Evolutionary conservation across 1,140 invertebrate genomes (phyloP), one percentile per base, ranked within the genome.

Genomic region (Diprion similis): DNA sequence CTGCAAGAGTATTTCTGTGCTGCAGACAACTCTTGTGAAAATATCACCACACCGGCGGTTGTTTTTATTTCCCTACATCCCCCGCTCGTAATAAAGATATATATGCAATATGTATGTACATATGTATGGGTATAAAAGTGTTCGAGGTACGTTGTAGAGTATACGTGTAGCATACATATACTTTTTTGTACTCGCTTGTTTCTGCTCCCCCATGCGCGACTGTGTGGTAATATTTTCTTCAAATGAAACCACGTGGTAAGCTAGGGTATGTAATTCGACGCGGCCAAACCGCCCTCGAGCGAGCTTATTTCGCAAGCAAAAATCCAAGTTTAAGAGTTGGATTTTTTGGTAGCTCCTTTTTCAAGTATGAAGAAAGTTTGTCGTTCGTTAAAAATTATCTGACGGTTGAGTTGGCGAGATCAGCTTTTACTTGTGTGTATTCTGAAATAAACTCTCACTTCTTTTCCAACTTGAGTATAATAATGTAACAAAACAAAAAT

Each of bases 51-150:
- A 15, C 11, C 51, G 51, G 7, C 6, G 51, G 51, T 59, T 59
- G 51, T 59, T 59, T 59, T 59, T 59, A 59, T 59, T 59, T 59
- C 51, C 51, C 51, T 59, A 59, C 51, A 59, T 59, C 51, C 51
- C 51, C 24, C 24, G n/a, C 51, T 9, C 51, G 51, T 17, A 59
- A 17, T 59, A 13, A 17, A 59, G 51, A 59, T 59, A 37, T 37
- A 37, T 37, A 37, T 37, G 24, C 24, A 37, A 37, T 37, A 37
- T 37, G 24, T 37, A 37, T 37, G 24, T 37, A 37, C 24, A 37
- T 37, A 59, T 59, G 51, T 17, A 17, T 59, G 51, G 11, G n/a
- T 59, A 37, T 37, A 37, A 3, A 37, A 1, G 24, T 37, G 24
- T 37, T 37, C 24, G 6, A 37, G 24, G 24, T 37, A 37, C 24